A percentile compares a stretch with the other conserved stretches of the same genome.
Conservation (phyloP, 35 echinoderm and acorn worm species). For the Heliocidaris tuberculata region DNA sequence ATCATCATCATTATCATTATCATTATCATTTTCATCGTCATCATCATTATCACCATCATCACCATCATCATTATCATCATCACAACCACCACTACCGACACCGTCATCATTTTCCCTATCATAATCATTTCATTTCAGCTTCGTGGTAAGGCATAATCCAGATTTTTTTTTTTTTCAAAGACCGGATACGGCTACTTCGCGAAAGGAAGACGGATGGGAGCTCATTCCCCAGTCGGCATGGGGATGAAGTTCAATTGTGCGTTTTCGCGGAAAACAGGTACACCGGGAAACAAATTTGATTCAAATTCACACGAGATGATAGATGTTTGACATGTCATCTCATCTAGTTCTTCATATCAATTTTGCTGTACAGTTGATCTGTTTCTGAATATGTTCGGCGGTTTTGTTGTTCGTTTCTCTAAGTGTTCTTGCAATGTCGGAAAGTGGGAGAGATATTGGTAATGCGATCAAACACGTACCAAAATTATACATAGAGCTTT, state of each 20-base stretch:
- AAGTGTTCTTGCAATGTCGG: no score
- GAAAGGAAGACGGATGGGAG: not conserved
- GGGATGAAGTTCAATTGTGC: not conserved
- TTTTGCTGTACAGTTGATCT: no score
- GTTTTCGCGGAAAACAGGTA: not conserved
- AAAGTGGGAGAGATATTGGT: no score
- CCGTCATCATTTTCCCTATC: not conserved
- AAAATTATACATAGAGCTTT: no score
- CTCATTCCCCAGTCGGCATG: not conserved
- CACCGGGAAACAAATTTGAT: not conserved
- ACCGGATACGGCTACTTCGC: not conserved
- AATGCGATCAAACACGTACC: no score
- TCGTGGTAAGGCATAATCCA: no score
- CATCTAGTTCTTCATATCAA: no score
- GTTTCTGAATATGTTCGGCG: no score
- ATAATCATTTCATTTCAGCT: not conserved
- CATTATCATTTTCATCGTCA: slow-evolving; percentile 39
- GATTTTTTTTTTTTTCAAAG: not conserved
- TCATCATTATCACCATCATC: slow-evolving; percentile 20
- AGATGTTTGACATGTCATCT: not conserved
- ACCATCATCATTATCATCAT: slow-evolving; percentile 50
- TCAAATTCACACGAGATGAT: not conserved
- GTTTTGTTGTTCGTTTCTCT: no score
- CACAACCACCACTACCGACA: slow-evolving; percentile 32
- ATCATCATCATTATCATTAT: not conserved